These are phyloP conservation scores for Planococcus citri DNA, from an alignment of 1,140 invertebrate species.

Conservation along the genomic window DNA sequence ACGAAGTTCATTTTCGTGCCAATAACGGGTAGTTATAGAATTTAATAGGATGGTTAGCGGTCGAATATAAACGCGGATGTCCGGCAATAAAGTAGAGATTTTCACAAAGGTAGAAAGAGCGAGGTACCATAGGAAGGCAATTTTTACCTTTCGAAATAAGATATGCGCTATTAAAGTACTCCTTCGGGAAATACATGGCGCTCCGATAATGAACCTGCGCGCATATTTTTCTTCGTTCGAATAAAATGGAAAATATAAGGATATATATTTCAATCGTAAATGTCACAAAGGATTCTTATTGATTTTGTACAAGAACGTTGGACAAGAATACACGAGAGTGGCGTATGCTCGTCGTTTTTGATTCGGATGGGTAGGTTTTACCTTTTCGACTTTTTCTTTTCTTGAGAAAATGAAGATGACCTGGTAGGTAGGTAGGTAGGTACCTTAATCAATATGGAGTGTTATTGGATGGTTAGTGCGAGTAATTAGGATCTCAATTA, in stretches of 20 bases:
- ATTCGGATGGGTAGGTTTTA: no score
- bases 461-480: no score
- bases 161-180: conserved; percentile 17
- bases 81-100: conserved; percentile 14
- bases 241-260: conserved; percentile 13
- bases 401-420: no score
- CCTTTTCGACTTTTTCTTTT: no score
- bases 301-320: neutral
- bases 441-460: no score
- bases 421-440: no score
- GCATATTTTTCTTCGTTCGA: conserved; percentile 15
- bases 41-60: conserved; percentile 18
- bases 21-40: neutral
- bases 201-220: conserved; percentile 11
- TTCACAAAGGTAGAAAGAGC: neutral
- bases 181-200: neutral
- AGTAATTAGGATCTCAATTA: no score
- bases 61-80: conserved; percentile 15
- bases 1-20: conserved; percentile 14
- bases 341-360: no score
- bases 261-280: conserved; percentile 16
- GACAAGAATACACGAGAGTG: neutral
- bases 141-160: conserved; percentile 16
- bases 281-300: conserved; percentile 10
- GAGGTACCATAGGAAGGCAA: neutral